Percentiles rank a stretch among this genome's conserved stretches.
Evolutionary conservation across 2,888 invertebrate species (phyloP).

Genomic region (Drosophila infuscata): DNA sequence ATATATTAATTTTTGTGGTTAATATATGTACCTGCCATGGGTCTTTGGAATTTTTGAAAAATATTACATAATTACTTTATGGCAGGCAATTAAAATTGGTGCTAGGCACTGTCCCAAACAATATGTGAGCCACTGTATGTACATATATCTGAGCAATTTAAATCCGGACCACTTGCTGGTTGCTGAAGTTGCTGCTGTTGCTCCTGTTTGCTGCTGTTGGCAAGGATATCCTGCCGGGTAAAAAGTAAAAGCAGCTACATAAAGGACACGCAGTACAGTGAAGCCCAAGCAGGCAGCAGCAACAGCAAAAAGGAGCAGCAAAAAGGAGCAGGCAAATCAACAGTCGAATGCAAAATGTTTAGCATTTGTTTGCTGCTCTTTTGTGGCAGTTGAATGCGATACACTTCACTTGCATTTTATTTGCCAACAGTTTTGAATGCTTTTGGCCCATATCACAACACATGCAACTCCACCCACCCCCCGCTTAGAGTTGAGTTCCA

Average conservation of each 20-base stretch:
- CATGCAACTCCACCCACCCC: not conserved
- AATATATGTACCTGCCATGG: no score
- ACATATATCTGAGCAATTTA: not conserved
- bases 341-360: constrained; percentile 62
- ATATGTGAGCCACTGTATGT: no score
- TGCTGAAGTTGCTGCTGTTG: constrained; percentile 1
- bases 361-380: constrained; percentile 68
- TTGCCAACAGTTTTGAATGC: constrained; percentile 60
- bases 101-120: no score
- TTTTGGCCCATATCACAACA: constrained; percentile 10
- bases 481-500: not conserved
- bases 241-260: constrained; percentile 44
- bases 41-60: no score
- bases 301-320: constrained; percentile 4
- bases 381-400: constrained; percentile 75
- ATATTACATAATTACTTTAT: no score
- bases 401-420: constrained; percentile 77
- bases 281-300: constrained; percentile 12
- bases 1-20: no score
- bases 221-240: constrained; percentile 58
- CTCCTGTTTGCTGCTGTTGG: constrained; percentile 20
- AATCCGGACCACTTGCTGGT: constrained; percentile 9
- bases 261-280: constrained; percentile 35
- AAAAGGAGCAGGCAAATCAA: constrained; percentile 16
- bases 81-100: no score